Conservation (phyloP, 2,113 vertebrate species). For the Plestiodon gilberti region DNA sequence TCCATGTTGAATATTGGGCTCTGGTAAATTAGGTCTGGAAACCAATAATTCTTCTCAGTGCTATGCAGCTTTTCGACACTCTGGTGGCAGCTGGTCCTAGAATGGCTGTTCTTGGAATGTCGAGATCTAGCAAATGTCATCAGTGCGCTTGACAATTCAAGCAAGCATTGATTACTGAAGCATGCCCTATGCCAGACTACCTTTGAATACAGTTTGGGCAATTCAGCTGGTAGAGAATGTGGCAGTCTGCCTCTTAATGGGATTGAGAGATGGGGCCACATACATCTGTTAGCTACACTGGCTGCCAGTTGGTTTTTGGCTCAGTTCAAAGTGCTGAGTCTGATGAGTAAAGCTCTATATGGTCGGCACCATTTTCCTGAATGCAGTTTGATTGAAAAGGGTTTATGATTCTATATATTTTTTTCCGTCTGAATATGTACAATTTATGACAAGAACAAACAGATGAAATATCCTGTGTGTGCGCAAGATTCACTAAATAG, state of each 20-base stretch:
- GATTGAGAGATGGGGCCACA: background rate
- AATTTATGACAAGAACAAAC: slow-evolving; percentile 11
- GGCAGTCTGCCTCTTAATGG: background rate
- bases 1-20: too few relatives aligned
- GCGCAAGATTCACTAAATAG: background rate
- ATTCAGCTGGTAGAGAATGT: background rate
- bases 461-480: background rate
- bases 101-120: background rate
- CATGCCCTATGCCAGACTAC: background rate
- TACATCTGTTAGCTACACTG: background rate
- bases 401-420: too few relatives aligned
- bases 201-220: background rate
- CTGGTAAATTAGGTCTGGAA: too few relatives aligned
- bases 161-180: background rate
- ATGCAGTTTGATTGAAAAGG: background rate
- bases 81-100: too few relatives aligned
- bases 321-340: background rate
- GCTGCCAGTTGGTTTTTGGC: background rate
- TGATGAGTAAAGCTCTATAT: background rate
- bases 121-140: background rate
- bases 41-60: too few relatives aligned
- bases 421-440: background rate
- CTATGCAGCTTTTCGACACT: too few relatives aligned
- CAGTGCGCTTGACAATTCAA: background rate
- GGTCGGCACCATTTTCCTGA: background rate